Evolutionary conservation across 1,140 invertebrate genomes (phyloP).

Genomic region (Drepana arcuata): DNA sequence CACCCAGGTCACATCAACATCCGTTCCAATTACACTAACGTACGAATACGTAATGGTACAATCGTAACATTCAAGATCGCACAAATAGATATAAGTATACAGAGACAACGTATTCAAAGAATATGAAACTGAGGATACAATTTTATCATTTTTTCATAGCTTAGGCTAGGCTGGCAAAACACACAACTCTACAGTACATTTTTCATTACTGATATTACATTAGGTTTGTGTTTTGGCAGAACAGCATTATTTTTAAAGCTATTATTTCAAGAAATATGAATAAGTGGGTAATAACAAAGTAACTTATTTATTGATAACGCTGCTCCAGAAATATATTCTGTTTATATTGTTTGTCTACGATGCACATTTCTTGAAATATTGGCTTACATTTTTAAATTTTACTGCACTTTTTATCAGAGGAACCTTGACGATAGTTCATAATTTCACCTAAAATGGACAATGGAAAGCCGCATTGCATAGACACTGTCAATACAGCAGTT

Average conservation of each 20-base stretch:
- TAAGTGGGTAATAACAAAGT: background rate
- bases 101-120: conserved; percentile 23
- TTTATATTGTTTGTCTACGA: background rate
- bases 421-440: conserved; percentile 50
- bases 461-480: background rate
- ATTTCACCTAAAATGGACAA: no score
- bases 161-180: conserved; percentile 62
- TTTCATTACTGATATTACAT: conserved; percentile 1
- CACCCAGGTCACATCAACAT: conserved; percentile 70
- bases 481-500: background rate
- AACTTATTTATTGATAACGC: no score
- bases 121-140: conserved; percentile 33
- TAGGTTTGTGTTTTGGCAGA: conserved; percentile 52
- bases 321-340: no score
- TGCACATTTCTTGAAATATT: conserved; percentile 37
- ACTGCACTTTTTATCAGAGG: conserved; percentile 65
- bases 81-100: conserved; percentile 37
- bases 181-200: conserved; percentile 25
- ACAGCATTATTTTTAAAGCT: conserved; percentile 47
- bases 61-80: conserved; percentile 46
- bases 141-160: conserved; percentile 63
- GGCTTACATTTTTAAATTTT: conserved; percentile 55
- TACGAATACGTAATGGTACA: conserved; percentile 31
- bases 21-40: conserved; percentile 38
- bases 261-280: conserved; percentile 24